Conservation (phyloP, 2,888 invertebrate species). For the Melanargia galathea region DNA sequence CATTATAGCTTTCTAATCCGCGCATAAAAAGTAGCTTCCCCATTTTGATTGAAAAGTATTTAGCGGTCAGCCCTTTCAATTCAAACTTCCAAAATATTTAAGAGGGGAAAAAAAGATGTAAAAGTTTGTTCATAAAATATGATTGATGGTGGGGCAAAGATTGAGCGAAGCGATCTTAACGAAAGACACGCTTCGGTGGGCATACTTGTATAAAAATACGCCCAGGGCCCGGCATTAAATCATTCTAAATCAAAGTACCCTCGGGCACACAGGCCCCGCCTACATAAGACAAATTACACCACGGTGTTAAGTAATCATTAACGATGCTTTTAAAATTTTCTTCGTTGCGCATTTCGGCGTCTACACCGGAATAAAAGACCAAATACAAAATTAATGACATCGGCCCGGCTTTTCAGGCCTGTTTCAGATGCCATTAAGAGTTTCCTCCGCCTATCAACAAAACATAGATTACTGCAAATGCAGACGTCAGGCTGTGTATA, state of each 20-base stretch:
- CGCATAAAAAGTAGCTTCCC: not conserved
- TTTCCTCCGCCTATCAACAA: not conserved
- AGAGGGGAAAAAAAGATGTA: not conserved
- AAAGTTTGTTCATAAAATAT: slow-evolving; percentile 30
- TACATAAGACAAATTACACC: slow-evolving; percentile 49
- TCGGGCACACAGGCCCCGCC: not conserved
- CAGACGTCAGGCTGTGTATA: not conserved
- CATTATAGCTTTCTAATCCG: too few species aligned
- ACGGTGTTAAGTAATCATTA: slow-evolving; percentile 33
- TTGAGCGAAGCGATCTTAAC: slow-evolving; percentile 34
- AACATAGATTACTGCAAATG: not conserved
- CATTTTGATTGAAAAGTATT: not conserved
- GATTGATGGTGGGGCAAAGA: slow-evolving; percentile 54
- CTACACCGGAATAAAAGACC: slow-evolving; percentile 10
- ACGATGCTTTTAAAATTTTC: slow-evolving; percentile 8
- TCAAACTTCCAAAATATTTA: not conserved
- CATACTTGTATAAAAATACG: slow-evolving; percentile 35
- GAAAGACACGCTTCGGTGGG: slow-evolving; percentile 14
- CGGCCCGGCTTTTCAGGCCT: not conserved
- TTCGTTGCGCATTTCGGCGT: not conserved
- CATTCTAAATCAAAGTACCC: slow-evolving; percentile 42
- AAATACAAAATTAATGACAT: slow-evolving; percentile 15
- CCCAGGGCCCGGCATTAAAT: slow-evolving; percentile 53
- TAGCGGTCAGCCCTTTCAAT: not conserved
- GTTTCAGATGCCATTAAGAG: not conserved